phyloP scores from a whole-genome alignment of 1,140 invertebrate species.

The Delia radicum region DNA sequence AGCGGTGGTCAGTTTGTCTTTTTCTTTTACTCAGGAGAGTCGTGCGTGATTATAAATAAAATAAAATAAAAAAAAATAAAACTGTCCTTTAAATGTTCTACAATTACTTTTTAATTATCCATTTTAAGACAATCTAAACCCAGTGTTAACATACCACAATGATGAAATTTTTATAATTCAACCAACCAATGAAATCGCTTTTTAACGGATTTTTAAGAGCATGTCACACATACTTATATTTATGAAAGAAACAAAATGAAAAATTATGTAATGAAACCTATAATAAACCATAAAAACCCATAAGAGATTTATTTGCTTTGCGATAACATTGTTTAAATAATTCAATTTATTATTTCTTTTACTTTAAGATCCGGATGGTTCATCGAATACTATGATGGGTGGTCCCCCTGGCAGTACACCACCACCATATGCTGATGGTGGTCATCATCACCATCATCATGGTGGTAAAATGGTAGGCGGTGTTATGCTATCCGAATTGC shows the following conservation, averaged over 20 bases:
- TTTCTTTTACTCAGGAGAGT: too few relatives aligned
- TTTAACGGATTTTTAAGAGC: not conserved
- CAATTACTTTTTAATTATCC: too few relatives aligned
- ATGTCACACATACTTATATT: not conserved
- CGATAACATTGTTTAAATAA: too few relatives aligned
- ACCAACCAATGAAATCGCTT: not conserved
- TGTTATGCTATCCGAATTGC: conserved; percentile 78
- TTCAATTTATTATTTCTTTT: conserved; percentile 26
- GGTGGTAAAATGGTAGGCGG: conserved; percentile 42
- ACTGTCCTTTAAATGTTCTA: too few relatives aligned
- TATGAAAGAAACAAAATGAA: too few relatives aligned
- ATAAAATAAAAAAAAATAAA: too few relatives aligned
- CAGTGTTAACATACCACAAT: too few relatives aligned
- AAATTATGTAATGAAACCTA: not conserved
- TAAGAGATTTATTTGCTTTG: not conserved
- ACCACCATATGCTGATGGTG: conserved; percentile 54
- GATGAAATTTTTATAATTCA: too few relatives aligned
- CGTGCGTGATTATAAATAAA: too few relatives aligned
- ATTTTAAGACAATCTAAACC: too few relatives aligned
- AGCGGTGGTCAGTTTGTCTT: too few relatives aligned
- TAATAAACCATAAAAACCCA: not conserved
- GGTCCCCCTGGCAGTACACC: conserved; percentile 61
- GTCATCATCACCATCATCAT: conserved; percentile 55
- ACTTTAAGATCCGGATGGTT: conserved; percentile 59
- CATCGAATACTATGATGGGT: conserved; percentile 50